phyloP scores from a whole-genome alignment of 2,113 vertebrate genomes.

The Boleophthalmus pectinirostris region DNA sequence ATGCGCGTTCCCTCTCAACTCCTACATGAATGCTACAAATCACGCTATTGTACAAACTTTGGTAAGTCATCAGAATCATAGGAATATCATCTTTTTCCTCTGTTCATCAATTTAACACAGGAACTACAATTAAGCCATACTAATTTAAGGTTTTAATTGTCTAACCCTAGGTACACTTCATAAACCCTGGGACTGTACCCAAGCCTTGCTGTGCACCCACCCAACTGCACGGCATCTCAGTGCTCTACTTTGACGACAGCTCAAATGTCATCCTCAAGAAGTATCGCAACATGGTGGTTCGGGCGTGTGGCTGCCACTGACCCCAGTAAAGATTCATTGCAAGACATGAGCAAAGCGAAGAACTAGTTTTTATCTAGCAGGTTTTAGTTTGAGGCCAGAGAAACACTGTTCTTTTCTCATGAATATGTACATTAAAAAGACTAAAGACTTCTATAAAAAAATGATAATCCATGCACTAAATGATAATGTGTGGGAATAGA shows the following conservation, averaged over 20 bases:
- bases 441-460: conserved; percentile 12
- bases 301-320: conserved; percentile 96
- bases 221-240: conserved; percentile 95
- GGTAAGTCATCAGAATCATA: conserved; percentile 76
- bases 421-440: conserved; percentile 13
- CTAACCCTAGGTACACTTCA: conserved; percentile 89
- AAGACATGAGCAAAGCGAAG: conserved; percentile 4
- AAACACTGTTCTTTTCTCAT: conserved; percentile 1
- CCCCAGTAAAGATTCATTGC: not conserved
- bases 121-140: not conserved
- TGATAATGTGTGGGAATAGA: conserved; percentile 21
- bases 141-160: conserved; percentile 4
- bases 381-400: conserved; percentile 20
- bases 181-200: conserved; percentile 93
- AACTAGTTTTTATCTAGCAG: not conserved
- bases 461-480: conserved; percentile 18
- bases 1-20: conserved; percentile 95
- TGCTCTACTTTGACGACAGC: conserved; percentile 97
- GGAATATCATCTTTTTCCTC: not conserved
- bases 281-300: conserved; percentile 97
- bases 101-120: not conserved
- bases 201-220: conserved; percentile 97
- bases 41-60: conserved; percentile 97
- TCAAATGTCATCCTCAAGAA: conserved; percentile 98
- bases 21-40: conserved; percentile 98